Conservation (phyloP, 2,797 vertebrate genomes). For the Urosaurus nigricauda region DNA sequence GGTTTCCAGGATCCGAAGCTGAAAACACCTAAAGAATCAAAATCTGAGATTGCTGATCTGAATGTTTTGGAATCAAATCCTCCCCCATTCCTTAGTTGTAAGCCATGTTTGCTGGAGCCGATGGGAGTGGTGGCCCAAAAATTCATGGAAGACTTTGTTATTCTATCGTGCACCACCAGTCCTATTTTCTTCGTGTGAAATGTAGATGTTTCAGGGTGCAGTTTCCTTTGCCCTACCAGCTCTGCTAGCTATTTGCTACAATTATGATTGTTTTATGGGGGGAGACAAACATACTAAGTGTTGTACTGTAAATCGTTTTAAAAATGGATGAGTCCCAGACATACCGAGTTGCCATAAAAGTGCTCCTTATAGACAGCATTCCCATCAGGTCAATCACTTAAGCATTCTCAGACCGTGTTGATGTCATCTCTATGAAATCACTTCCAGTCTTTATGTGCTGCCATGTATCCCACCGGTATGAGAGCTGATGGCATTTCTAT, state of each 20-base stretch:
- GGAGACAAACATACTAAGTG: neutral
- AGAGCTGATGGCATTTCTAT: slow-evolving; percentile 11
- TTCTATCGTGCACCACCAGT: too few relatives aligned
- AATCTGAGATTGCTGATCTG: too few relatives aligned
- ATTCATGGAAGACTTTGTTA: neutral
- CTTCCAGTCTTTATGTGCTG: neutral
- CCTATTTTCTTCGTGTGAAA: neutral
- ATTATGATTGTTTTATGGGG: neutral
- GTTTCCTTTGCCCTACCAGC: neutral
- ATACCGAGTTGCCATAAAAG: neutral
- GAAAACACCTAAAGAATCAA: too few relatives aligned
- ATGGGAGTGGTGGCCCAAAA: neutral
- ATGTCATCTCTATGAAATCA: slow-evolving; percentile 38
- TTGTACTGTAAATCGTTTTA: neutral
- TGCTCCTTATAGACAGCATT: neutral
- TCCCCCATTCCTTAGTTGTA: too few relatives aligned
- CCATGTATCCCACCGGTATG: neutral
- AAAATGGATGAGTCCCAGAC: neutral
- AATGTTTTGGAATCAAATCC: too few relatives aligned
- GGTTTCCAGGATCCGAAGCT: too few relatives aligned
- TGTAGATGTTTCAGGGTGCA: too few relatives aligned
- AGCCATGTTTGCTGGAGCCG: neutral
- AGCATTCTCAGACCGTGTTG: slow-evolving; percentile 4
- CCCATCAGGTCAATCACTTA: neutral
- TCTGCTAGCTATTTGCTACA: too few relatives aligned